Base-by-base conservation (phyloP, 1,140 invertebrate species). In the Drosophila serrata region DNA sequence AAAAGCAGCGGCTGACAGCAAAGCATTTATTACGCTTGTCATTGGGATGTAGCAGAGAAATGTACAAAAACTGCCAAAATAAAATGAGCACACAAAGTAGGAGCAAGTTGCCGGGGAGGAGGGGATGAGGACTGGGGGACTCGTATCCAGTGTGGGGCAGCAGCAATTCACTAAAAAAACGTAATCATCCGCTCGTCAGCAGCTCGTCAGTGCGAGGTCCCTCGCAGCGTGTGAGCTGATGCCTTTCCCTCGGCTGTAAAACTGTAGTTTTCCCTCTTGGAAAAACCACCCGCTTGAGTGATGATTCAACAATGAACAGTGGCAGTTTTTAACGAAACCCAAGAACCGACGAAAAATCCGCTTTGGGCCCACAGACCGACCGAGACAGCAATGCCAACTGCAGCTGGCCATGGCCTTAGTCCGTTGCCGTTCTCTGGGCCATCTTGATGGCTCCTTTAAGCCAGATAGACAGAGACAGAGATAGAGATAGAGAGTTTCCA, bases 21-120 rank as follows among this genome's bases (percentile, higher is more conserved):
- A 78, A 90, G 82, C 85, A 90, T 90, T 90, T 90, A 90, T 90
- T 90, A 90, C 81, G 85, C 85, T 90, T 90, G 85, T 90, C 85
- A 90, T 90, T 90, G 75, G 75, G 42, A 74, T 79, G 76, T 73
- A 56, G 67, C 75, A 43, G 67, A 49, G 39, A 72, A 75, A 70
- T 61, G 59, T 60, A 62, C 73, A 78, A 70, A 79, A 76, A 69
- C 37, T 60, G 46, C 45, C 72, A 68, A 75, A 81, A 81, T 79
- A 85, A 85, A 85, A 81, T 86, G 78, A 76, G 81, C 72, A 49
- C 72, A 49, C 57, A 80, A 81, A 70, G 67, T 39, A 75, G 55
- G 53, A 56, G 46, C 60, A 9, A 9, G 46, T 57, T 9, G 22
- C 45, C 39, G 22, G 48, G n/a, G 17, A 48, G 33, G 68, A 35